These are phyloP conservation scores for Lophius piscatorius DNA, from an alignment of 2,113 vertebrate species.

Conservation along the genomic window DNA sequence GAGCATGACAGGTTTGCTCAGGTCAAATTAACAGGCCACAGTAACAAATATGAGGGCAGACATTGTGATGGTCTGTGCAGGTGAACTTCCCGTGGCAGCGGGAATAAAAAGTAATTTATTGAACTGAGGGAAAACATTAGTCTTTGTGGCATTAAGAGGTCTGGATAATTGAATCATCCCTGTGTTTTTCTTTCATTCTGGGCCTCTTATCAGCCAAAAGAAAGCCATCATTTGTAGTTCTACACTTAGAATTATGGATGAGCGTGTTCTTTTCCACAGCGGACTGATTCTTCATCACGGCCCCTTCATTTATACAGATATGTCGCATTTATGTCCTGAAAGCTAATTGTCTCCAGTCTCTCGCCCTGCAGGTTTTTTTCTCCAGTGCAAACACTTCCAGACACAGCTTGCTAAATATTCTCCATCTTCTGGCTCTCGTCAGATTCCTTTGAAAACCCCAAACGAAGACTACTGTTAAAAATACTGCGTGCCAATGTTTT, in stretches of 20 bases:
- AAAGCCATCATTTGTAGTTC: slow-evolving; percentile 27
- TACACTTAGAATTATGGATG: slow-evolving; percentile 1
- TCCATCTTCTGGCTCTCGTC: no score
- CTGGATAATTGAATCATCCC: slow-evolving; percentile 68
- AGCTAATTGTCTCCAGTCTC: neutral
- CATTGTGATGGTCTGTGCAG: slow-evolving; percentile 51
- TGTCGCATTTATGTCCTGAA: neutral
- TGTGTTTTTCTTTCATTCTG: slow-evolving; percentile 44
- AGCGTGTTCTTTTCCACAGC: neutral
- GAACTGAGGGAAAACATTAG: slow-evolving; percentile 50
- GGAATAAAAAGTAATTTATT: slow-evolving; percentile 68
- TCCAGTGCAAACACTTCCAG: slow-evolving; percentile 27
- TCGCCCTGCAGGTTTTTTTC: slow-evolving; percentile 1
- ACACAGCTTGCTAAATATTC: slow-evolving; percentile 49
- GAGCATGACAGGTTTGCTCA: slow-evolving; percentile 71
- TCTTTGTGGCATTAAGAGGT: slow-evolving; percentile 36
- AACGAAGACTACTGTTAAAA: slow-evolving; percentile 53
- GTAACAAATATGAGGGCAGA: slow-evolving; percentile 66
- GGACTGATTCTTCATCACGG: neutral
- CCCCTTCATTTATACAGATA: neutral
- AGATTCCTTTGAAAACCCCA: no score
- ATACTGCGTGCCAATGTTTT: slow-evolving; percentile 50
- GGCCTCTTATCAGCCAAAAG: slow-evolving; percentile 33
- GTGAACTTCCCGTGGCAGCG: slow-evolving; percentile 56
- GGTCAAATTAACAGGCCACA: slow-evolving; percentile 60